These are phyloP conservation scores for Gymnocephalus cernua DNA, from an alignment of 2,113 vertebrate species.

Conservation along the genomic window DNA sequence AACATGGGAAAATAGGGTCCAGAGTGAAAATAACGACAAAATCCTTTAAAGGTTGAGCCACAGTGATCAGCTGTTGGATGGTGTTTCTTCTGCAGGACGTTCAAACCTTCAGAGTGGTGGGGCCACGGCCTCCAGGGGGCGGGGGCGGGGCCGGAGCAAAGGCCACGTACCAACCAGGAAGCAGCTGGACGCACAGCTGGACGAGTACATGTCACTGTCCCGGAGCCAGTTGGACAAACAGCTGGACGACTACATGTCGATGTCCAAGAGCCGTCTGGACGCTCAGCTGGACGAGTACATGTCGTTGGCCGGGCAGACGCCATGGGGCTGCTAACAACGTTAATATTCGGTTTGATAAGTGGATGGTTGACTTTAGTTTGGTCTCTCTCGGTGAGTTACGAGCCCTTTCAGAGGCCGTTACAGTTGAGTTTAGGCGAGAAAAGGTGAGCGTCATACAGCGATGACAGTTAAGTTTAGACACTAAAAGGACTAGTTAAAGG, in stretches of 20 bases:
- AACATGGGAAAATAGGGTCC: no score
- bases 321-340: neutral
- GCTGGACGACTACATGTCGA: conserved; percentile 94
- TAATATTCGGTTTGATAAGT: neutral
- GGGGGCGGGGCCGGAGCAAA: conserved; percentile 76
- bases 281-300: conserved; percentile 94
- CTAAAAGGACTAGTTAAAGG: no score
- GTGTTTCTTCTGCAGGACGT: conserved; percentile 48
- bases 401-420: no score
- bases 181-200: conserved; percentile 91
- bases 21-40: no score
- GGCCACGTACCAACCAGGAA: conserved; percentile 82
- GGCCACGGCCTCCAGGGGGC: conserved; percentile 40
- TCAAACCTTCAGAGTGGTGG: conserved; percentile 41
- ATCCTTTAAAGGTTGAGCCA: no score
- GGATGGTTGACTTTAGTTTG: neutral
- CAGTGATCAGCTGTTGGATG: neutral
- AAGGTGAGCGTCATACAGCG: no score
- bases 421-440: no score
- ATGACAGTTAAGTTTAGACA: no score
- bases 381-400: neutral
- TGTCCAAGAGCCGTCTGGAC: conserved; percentile 90
- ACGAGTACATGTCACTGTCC: conserved; percentile 93
- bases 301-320: conserved; percentile 74
- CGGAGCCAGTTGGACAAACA: conserved; percentile 90